Evolutionary conservation across 2,113 vertebrate genomes (phyloP).

Genomic region (Myrmophylax atrothorax): DNA sequence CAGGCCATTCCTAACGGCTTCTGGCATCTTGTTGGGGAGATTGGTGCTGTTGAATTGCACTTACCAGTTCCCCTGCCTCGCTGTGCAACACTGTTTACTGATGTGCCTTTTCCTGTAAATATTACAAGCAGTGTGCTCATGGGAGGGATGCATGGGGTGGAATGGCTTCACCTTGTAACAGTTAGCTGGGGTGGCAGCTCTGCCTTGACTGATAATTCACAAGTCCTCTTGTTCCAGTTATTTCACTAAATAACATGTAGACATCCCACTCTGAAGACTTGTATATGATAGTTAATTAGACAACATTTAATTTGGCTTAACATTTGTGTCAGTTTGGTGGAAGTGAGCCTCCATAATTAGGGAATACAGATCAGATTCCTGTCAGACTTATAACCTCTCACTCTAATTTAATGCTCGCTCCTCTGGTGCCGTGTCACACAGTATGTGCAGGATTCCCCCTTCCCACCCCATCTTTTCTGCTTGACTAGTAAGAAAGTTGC

Average conservation of each 20-base stretch:
- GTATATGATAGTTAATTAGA: constrained; percentile 79
- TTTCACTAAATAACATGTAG: constrained; percentile 58
- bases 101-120: constrained; percentile 80
- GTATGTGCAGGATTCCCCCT: neutral
- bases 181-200: constrained; percentile 41
- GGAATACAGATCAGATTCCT: constrained; percentile 75
- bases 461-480: constrained; percentile 66
- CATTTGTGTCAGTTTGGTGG: constrained; percentile 75
- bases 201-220: neutral
- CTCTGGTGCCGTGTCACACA: constrained; percentile 62
- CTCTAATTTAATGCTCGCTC: constrained; percentile 72
- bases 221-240: constrained; percentile 2
- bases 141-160: constrained; percentile 32
- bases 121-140: constrained; percentile 60
- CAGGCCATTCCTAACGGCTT: constrained; percentile 68
- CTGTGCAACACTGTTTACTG: constrained; percentile 80
- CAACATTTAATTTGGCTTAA: constrained; percentile 79
- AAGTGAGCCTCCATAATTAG: constrained; percentile 80
- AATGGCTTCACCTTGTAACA: constrained; percentile 33
- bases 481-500: constrained; percentile 73
- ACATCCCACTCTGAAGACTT: constrained; percentile 57
- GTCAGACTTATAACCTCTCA: constrained; percentile 75
- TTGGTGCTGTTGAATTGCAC: constrained; percentile 64
- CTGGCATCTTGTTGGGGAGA: constrained; percentile 78
- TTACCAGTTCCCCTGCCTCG: constrained; percentile 74